Conservation (phyloP, 1,140 invertebrate genomes). For the Aricia agestis region DNA sequence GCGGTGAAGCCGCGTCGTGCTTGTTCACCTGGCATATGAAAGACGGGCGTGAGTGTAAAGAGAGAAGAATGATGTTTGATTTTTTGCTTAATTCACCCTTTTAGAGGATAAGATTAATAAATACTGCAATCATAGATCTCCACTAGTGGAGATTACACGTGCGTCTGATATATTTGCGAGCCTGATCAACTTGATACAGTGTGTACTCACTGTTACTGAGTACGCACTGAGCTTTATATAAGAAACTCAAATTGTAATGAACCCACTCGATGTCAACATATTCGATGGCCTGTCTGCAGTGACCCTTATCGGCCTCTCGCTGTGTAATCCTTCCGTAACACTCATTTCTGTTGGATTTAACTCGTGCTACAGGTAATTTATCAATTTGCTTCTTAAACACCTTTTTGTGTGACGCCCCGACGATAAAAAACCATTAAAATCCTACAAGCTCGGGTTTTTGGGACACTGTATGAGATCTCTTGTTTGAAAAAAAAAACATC, state of each 20-base stretch:
- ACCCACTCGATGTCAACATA: neutral
- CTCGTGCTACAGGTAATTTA: slow-evolving; percentile 53
- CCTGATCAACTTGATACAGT: too few species aligned
- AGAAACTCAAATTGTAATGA: neutral
- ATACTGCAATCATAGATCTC: too few species aligned
- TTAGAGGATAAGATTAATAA: too few species aligned
- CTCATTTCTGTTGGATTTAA: slow-evolving; percentile 53
- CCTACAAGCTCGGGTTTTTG: neutral
- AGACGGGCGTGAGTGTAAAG: too few species aligned
- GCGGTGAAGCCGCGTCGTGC: too few species aligned
- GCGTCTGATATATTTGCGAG: too few species aligned
- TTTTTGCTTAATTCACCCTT: too few species aligned
- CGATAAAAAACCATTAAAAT: neutral
- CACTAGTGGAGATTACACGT: too few species aligned
- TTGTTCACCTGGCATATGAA: too few species aligned
- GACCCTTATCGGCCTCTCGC: slow-evolving; percentile 8
- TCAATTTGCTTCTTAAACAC: slow-evolving; percentile 49
- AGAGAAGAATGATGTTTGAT: too few species aligned
- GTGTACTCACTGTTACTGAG: too few species aligned
- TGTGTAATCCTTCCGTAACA: slow-evolving; percentile 53
- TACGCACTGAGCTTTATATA: too few species aligned
- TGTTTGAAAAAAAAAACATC: neutral
- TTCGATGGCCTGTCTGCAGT: neutral
- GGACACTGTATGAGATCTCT: neutral
- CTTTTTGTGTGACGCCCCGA: neutral